phyloP scores from a whole-genome alignment of 1,140 invertebrate genomes.

The Drosophila kurseongensis region DNA sequence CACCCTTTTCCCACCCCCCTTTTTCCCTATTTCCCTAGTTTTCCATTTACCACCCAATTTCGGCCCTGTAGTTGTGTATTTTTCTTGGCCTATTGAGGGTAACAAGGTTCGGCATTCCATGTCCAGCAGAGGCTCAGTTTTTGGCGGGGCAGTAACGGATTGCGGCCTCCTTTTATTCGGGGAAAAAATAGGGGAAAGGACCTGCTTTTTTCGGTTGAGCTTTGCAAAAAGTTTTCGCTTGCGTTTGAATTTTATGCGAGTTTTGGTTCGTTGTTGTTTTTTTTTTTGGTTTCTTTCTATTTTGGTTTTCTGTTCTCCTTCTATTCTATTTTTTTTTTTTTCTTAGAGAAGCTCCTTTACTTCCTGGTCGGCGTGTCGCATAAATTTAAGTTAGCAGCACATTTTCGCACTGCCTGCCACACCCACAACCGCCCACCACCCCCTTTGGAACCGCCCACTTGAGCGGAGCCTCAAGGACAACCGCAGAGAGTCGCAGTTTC shows the following conservation, averaged over 20 bases:
- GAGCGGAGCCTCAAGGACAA: slow-evolving; percentile 65
- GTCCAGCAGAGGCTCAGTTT: slow-evolving; percentile 17
- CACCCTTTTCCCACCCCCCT: background rate
- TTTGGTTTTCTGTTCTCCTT: background rate
- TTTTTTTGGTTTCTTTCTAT: slow-evolving; percentile 9
- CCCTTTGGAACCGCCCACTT: background rate
- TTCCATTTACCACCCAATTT: background rate
- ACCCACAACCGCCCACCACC: background rate
- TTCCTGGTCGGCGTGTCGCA: slow-evolving; percentile 63
- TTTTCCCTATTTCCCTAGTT: too few relatives aligned
- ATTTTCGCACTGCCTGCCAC: slow-evolving; percentile 62
- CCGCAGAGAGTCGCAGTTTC: slow-evolving; percentile 77
- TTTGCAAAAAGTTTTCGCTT: slow-evolving; percentile 76
- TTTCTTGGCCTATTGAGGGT: slow-evolving; percentile 59
- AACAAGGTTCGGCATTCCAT: slow-evolving; percentile 35
- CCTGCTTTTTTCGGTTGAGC: slow-evolving; percentile 53
- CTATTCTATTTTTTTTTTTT: background rate
- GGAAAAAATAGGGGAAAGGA: slow-evolving; percentile 8
- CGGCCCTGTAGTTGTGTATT: slow-evolving; percentile 28
- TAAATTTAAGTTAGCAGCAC: slow-evolving; percentile 81
- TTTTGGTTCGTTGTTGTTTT: slow-evolving; percentile 46
- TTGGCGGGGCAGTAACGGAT: slow-evolving; percentile 24
- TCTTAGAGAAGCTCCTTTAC: slow-evolving; percentile 3
- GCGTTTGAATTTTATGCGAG: slow-evolving; percentile 79
- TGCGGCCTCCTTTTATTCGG: slow-evolving; percentile 11